Conservation (phyloP, 2,888 invertebrate species). For the Asteroscopus sphinx region DNA sequence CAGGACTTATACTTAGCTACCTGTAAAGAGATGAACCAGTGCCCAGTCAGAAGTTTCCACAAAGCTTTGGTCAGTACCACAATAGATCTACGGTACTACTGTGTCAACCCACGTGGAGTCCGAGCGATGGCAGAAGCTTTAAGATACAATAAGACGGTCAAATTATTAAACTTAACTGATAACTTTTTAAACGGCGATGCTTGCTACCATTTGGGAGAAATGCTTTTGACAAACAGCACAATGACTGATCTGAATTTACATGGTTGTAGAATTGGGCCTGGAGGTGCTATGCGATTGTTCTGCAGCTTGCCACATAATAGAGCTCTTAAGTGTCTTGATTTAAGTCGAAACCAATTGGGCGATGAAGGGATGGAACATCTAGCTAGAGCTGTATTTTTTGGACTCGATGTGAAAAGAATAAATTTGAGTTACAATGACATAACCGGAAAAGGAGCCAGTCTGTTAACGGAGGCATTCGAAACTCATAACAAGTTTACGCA, state of each 20-base stretch:
- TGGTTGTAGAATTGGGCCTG: constrained; percentile 77
- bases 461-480: constrained; percentile 70
- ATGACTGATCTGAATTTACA: constrained; percentile 71
- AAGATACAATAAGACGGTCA: constrained; percentile 70
- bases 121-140: constrained; percentile 77
- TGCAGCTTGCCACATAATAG: constrained; percentile 63
- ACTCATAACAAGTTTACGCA: constrained; percentile 67
- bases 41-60: constrained; percentile 70
- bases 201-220: constrained; percentile 76
- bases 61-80: constrained; percentile 63
- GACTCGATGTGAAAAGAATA: constrained; percentile 66
- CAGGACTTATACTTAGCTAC: constrained; percentile 74
- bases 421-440: constrained; percentile 73
- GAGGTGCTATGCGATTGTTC: constrained; percentile 65
- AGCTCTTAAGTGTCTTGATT: constrained; percentile 64
- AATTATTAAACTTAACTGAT: constrained; percentile 70
- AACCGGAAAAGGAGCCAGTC: constrained; percentile 62
- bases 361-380: constrained; percentile 69
- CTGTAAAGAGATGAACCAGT: constrained; percentile 75
- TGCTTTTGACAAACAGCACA: constrained; percentile 69
- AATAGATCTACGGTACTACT: constrained; percentile 78
- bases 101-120: constrained; percentile 73
- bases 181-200: constrained; percentile 76
- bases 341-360: constrained; percentile 70
- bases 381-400: constrained; percentile 62